Evolutionary conservation across 2,888 invertebrate species (phyloP).

Genomic region (Empis stercorea): DNA sequence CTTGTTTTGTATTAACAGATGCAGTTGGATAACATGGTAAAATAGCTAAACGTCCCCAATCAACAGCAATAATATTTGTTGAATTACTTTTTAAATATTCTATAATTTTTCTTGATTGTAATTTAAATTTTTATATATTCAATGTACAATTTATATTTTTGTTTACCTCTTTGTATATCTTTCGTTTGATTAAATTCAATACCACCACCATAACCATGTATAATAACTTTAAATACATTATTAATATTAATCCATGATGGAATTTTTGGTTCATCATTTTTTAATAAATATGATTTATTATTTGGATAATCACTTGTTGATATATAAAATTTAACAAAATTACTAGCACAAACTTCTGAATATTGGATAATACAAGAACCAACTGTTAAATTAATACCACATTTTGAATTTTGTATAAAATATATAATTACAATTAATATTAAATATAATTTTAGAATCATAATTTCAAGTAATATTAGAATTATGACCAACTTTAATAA

Average conservation of each 20-base stretch:
- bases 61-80: constrained; percentile 39
- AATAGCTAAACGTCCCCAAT: constrained; percentile 41
- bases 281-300: constrained; percentile 13
- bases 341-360: constrained; percentile 17
- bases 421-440: no score
- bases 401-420: background rate
- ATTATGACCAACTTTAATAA: background rate
- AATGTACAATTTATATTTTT: background rate
- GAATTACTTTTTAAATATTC: constrained; percentile 30
- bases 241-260: constrained; percentile 14
- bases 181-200: constrained; percentile 28
- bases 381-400: constrained; percentile 15
- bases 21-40: constrained; percentile 45
- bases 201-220: constrained; percentile 37
- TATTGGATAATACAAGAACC: constrained; percentile 20
- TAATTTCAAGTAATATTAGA: background rate
- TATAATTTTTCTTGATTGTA: constrained; percentile 7
- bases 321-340: constrained; percentile 19
- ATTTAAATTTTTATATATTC: background rate
- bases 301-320: constrained; percentile 16
- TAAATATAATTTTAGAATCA: no score
- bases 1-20: constrained; percentile 44
- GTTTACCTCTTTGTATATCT: constrained; percentile 16
- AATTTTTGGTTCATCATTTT: constrained; percentile 11
- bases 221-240: constrained; percentile 17